Conservation (phyloP, 1,140 invertebrate genomes). For the Hyposmocoma kahamanoa region DNA sequence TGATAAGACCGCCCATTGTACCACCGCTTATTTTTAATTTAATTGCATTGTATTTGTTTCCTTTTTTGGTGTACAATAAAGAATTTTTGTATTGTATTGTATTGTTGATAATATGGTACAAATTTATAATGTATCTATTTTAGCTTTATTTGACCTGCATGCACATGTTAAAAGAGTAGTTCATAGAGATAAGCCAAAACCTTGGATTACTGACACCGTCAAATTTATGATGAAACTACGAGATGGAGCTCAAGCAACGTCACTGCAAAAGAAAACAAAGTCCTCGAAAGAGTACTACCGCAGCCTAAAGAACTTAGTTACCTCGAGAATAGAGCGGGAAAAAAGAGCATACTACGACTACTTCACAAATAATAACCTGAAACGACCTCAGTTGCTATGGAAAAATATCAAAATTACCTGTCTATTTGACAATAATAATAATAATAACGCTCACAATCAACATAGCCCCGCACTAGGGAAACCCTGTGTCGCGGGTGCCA, state of each 20-base stretch:
- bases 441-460: no score
- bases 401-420: constrained; percentile 12
- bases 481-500: no score
- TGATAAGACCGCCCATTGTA: no score
- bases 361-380: constrained; percentile 15
- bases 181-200: constrained; percentile 12
- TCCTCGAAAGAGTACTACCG: constrained; percentile 16
- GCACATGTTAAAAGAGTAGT: constrained; percentile 12
- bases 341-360: constrained; percentile 18
- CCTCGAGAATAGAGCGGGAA: constrained; percentile 12
- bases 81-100: no score
- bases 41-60: no score
- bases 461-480: no score
- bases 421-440: not conserved
- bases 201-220: constrained; percentile 24
- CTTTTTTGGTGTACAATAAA: no score
- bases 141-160: constrained; percentile 20
- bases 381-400: constrained; percentile 17
- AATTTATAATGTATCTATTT: constrained; percentile 13
- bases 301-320: constrained; percentile 12
- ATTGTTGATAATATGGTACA: no score
- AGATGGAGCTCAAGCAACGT: constrained; percentile 16
- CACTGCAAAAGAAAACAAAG: constrained; percentile 10
- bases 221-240: constrained; percentile 20
- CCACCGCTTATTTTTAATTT: no score